These are phyloP conservation scores for Drosophila peninsularis DNA, from an alignment of 2,888 invertebrate genomes.

Conservation along the genomic window DNA sequence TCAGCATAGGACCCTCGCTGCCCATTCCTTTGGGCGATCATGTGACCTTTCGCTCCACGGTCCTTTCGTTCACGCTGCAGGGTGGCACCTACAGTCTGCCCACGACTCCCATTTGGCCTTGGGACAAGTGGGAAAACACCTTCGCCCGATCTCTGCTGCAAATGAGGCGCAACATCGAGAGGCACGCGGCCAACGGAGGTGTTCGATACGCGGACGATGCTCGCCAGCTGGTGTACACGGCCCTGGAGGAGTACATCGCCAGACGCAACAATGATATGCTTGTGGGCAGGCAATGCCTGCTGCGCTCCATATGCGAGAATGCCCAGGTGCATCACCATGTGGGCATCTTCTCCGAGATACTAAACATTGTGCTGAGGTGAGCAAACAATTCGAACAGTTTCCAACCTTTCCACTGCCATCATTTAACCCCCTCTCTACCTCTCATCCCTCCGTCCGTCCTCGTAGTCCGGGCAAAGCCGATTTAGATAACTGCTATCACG, in stretches of 20 bases:
- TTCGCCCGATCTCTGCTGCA: constrained; percentile 73
- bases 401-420: neutral
- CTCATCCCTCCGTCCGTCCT: neutral
- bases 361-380: constrained; percentile 80
- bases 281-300: constrained; percentile 74
- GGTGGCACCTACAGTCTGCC: constrained; percentile 79
- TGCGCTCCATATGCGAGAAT: constrained; percentile 83
- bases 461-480: constrained; percentile 81
- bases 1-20: constrained; percentile 72
- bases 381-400: constrained; percentile 36
- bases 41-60: constrained; percentile 78
- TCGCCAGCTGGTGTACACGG: constrained; percentile 76
- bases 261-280: constrained; percentile 38
- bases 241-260: constrained; percentile 78
- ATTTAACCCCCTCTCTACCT: neutral
- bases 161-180: constrained; percentile 59
- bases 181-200: constrained; percentile 51
- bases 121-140: constrained; percentile 81
- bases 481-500: constrained; percentile 86
- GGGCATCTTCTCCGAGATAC: constrained; percentile 76
- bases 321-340: constrained; percentile 76
- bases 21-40: constrained; percentile 78
- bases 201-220: constrained; percentile 75
- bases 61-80: constrained; percentile 78
- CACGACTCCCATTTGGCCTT: constrained; percentile 74